Evolutionary conservation across 2,888 invertebrate genomes (phyloP).

Genomic region (Apoderus coryli): DNA sequence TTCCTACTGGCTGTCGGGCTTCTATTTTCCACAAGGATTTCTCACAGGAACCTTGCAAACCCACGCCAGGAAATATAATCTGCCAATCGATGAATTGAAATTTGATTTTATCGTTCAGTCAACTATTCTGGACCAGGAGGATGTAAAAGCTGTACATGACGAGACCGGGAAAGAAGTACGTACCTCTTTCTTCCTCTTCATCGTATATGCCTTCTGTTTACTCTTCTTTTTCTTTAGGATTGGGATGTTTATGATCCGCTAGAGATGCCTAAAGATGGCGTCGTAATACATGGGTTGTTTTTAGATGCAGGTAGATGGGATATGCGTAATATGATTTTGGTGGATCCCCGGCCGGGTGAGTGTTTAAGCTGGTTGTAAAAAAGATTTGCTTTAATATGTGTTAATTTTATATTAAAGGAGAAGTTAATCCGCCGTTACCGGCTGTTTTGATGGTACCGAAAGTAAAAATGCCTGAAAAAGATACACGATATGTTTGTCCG

Average conservation of each 20-base stretch:
- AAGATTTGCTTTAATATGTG: conserved; percentile 5
- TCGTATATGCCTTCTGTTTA: background rate
- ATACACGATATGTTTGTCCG: conserved; percentile 58
- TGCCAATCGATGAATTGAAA: conserved; percentile 74
- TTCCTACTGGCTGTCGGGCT: conserved; percentile 85
- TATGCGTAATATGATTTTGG: conserved; percentile 42
- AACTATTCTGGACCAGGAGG: conserved; percentile 48
- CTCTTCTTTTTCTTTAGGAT: conserved; percentile 23
- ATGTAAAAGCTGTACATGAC: conserved; percentile 39
- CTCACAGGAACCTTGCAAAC: conserved; percentile 83
- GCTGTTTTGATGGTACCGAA: conserved; percentile 53
- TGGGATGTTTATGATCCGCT: conserved; percentile 40
- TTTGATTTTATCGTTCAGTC: conserved; percentile 61
- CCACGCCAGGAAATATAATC: conserved; percentile 67
- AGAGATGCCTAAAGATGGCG: conserved; percentile 45
- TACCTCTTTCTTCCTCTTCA: too few species aligned
- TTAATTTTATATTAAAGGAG: conserved; percentile 37
- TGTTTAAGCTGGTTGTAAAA: background rate
- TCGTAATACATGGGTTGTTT: conserved; percentile 67
- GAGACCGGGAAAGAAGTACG: conserved; percentile 27
- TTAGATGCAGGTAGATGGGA: conserved; percentile 87
- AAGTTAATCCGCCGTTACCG: conserved; percentile 62
- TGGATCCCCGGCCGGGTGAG: conserved; percentile 62
- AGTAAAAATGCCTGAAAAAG: conserved; percentile 41
- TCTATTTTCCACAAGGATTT: conserved; percentile 89